Evolutionary conservation across 2,797 vertebrate species (phyloP).

Genomic region (Pangasius sanitwongsei): DNA sequence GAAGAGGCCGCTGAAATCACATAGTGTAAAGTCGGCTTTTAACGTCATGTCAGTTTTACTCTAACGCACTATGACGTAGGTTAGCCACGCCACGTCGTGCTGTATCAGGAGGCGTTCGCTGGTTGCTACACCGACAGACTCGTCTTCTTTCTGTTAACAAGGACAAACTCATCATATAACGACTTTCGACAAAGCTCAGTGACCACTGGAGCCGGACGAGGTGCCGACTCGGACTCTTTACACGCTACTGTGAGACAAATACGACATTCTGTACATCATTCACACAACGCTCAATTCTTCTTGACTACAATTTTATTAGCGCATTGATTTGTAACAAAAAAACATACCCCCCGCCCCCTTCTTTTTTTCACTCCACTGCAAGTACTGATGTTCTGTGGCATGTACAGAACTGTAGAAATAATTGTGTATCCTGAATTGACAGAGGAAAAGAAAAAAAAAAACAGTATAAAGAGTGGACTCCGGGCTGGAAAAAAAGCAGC

Average conservation of each 20-base stretch:
- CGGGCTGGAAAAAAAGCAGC: slow-evolving; percentile 59
- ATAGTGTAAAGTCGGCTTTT: too few relatives aligned
- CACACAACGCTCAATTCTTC: slow-evolving; percentile 40
- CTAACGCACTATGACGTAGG: background rate
- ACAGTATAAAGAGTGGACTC: slow-evolving; percentile 68
- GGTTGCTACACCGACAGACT: too few relatives aligned
- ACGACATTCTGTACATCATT: background rate
- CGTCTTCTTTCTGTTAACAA: background rate
- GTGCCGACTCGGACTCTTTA: background rate
- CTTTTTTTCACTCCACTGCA: slow-evolving; percentile 58
- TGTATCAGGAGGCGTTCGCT: background rate
- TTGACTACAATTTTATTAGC: slow-evolving; percentile 77
- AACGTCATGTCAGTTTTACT: background rate
- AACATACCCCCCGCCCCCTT: slow-evolving; percentile 33
- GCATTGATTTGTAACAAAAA: slow-evolving; percentile 77
- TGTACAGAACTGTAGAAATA: slow-evolving; percentile 69
- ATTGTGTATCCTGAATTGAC: slow-evolving; percentile 51
- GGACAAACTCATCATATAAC: background rate
- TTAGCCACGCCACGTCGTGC: background rate
- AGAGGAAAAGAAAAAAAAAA: slow-evolving; percentile 61
- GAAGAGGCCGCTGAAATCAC: too few relatives aligned
- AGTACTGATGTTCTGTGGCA: slow-evolving; percentile 61
- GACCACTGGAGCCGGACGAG: background rate
- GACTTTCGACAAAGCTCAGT: background rate
- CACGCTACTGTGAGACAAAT: too few relatives aligned